These are phyloP conservation scores for Dugesia japonica DNA, from an alignment of 2,888 invertebrate genomes.

Conservation along the genomic window DNA sequence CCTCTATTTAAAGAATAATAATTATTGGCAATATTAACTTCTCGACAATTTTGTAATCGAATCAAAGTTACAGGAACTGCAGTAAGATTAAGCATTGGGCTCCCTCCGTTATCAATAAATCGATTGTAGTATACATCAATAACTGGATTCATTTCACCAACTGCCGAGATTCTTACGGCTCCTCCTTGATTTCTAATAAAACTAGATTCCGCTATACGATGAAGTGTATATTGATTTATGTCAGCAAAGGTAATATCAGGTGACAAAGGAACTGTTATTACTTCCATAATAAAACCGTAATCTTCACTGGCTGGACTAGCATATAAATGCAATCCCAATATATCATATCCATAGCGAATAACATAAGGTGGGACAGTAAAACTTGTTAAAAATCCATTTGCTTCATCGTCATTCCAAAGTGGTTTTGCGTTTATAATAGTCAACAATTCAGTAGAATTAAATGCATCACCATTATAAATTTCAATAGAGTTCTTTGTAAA, in stretches of 20 bases:
- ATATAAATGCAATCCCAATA: constrained; percentile 68
- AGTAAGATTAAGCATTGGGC: constrained; percentile 81
- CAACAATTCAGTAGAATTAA: constrained; percentile 55
- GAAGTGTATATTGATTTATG: constrained; percentile 45
- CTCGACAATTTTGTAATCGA: constrained; percentile 81
- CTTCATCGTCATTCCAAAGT: constrained; percentile 35
- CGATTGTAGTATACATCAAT: constrained; percentile 49
- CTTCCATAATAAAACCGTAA: constrained; percentile 89
- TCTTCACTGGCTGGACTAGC: constrained; percentile 76
- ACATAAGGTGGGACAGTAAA: constrained; percentile 37
- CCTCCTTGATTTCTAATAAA: constrained; percentile 69
- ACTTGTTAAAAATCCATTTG: constrained; percentile 28
- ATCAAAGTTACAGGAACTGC: constrained; percentile 63
- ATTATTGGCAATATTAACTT: constrained; percentile 42
- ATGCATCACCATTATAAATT: constrained; percentile 77
- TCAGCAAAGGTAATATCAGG: constrained; percentile 36
- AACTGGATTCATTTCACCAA: constrained; percentile 81
- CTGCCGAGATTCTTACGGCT: constrained; percentile 69
- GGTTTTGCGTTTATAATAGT: constrained; percentile 38
- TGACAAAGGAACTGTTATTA: constrained; percentile 65
- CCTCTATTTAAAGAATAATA: constrained; percentile 36
- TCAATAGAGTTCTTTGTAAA: constrained; percentile 61
- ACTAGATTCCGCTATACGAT: constrained; percentile 68
- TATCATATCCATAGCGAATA: constrained; percentile 38
- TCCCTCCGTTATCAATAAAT: constrained; percentile 67